Base-by-base conservation (phyloP, 2,797 vertebrate genomes). In the Silurus aristotelis region DNA sequence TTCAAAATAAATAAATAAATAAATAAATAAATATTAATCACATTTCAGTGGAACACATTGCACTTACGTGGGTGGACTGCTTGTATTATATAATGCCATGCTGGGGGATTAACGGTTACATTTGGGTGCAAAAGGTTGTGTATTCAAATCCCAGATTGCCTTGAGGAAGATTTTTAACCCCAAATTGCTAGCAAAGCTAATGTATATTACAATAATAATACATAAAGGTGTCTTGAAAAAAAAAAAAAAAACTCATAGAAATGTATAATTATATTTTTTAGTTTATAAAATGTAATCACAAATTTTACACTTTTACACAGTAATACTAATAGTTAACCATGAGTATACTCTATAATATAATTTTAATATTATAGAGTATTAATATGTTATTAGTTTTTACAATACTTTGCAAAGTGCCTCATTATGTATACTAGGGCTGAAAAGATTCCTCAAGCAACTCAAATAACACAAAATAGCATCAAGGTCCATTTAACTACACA, bases 81-180 rank as follows among this genome's bases (percentile, higher is more conserved):
- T 46, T 71, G 60, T 60, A 83, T 83, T 83, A 72, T 72, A 72
- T 61, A 83, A 72, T 60, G 14, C 56, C 81, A 61, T 61, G 61
- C 79, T 80, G 46, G 43, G 66, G 1, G 63, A 80, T 80, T 80
- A 64, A 60, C 1, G n/a, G 61, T 3, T 67, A 67, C 25, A 66
- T 67, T 25, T 27, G 9, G 52, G n/a, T 52, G 7, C 8, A 20
- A 3, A 31, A 27, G 63, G 46, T 31, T 20, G 79, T 80, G 15
- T 52, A 14, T 52, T 55, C 27, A 19, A 80, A 67, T 67, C 14
- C 46, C n/a, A 66, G 43, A 48, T 46, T 66, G 14, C 5, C 22
- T 25, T 38, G 17, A 0, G 76, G 8, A 43, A 12, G 10, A 43
- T 43, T n/a, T 61, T 60, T 20, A 13, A 61, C 5, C 2, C 9